Evolutionary conservation across 1,140 invertebrate genomes (phyloP).

Genomic region (Orius laevigatus): DNA sequence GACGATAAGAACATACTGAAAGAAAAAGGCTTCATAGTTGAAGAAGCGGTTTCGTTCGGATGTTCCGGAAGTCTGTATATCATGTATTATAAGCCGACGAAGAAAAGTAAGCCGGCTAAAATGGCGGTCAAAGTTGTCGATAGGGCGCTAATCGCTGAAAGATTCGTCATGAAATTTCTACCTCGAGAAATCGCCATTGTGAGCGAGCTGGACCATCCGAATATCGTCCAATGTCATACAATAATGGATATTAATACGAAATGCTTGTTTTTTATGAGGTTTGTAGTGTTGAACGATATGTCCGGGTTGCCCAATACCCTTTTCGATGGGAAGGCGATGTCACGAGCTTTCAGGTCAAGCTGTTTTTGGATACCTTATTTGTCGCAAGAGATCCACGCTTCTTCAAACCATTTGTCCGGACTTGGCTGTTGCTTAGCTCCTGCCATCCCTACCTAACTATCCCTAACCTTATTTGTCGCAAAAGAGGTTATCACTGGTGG

Average conservation of each 20-base stretch:
- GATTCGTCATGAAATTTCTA: conserved; percentile 69
- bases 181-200: conserved; percentile 78
- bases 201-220: conserved; percentile 70
- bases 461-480: no score
- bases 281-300: no score
- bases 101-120: conserved; percentile 19
- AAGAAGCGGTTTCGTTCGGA: not conserved
- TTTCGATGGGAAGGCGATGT: no score
- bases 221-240: conserved; percentile 77
- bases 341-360: no score
- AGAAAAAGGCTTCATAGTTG: not conserved
- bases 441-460: no score
- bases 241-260: conserved; percentile 59
- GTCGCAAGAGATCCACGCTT: no score
- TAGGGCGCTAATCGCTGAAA: conserved; percentile 43
- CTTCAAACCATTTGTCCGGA: no score
- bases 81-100: not conserved
- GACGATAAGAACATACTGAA: not conserved
- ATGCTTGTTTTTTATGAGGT: conserved; percentile 70
- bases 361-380: no score
- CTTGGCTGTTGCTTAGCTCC: no score
- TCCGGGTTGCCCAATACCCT: no score
- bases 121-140: conserved; percentile 62
- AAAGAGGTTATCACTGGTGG: no score
- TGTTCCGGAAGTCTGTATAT: not conserved